Evolutionary conservation across 2,113 vertebrate genomes (phyloP), one percentile per base, ranked within the genome.

Genomic region (Edolisoma coerulescens): DNA sequence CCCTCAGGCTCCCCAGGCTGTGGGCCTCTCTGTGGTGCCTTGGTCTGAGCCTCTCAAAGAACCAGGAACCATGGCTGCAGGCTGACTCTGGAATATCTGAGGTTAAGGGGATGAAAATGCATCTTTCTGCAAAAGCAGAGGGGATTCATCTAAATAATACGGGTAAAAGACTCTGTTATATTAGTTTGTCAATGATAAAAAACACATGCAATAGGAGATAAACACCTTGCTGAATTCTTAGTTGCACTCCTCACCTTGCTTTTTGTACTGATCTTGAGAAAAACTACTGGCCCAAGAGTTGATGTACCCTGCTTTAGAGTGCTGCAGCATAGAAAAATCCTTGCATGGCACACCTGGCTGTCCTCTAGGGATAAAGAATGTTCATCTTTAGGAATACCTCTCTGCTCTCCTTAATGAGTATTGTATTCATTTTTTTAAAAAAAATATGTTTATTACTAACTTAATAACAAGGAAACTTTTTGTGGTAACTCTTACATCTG

Each of bases 141-240:
- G 11, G 26, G 23, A 28, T 64, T 91, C 0, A 23, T 60, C 37
- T 47, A 28, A 44, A 24, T 8, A 57, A 16, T 11, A 26, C 1
- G 1, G 13, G 9, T 57, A 23, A 50, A 77, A 68, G 6, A 35
- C 10, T 16, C 27, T 3, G 1, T 18, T 52, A 9, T 0, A 0
- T 37, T 7, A 41, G 49, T 47, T 60, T 30, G 6, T 23, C 33
- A 20, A 27, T 47, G 45, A 56, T n/a, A 73, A 54, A 89, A 76
- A 7, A 0, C 19, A 53, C 3, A 3, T 30, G 26, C 19, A 50
- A 16, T 9, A 27, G 47, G 50, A 42, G 30, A 45, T 2, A 16
- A 63, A 63, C 35, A 4, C 42, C 35, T 50, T 56, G 7, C 10
- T 61, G 30, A 69, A 13, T 60, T 64, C 19, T 56, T 13, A 56